A percentile compares a stretch with the other conserved stretches of the same genome.
Conservation (phyloP, 2,888 invertebrate genomes). For the Hypomecis atomaria region DNA sequence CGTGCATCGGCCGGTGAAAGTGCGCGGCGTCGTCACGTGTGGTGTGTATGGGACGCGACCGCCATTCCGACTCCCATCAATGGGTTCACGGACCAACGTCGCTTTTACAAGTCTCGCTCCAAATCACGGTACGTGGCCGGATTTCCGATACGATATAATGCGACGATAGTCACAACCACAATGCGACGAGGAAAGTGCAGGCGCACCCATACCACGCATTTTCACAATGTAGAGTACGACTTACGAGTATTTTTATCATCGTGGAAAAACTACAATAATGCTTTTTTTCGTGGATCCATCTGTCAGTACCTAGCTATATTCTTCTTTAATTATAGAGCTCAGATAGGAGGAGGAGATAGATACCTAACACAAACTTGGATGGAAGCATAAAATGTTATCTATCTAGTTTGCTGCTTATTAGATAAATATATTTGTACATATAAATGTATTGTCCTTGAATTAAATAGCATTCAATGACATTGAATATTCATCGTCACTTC, state of each 20-base stretch:
- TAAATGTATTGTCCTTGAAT: slow-evolving; percentile 9
- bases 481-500: slow-evolving; percentile 39
- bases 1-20: slow-evolving; percentile 68
- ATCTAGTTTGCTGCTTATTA: no score
- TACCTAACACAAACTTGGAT: no score
- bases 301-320: no score
- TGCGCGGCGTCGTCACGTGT: slow-evolving; percentile 58
- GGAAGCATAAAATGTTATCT: no score
- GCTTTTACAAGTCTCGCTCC: slow-evolving; percentile 75
- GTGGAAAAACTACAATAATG: background rate
- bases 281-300: no score
- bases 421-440: background rate
- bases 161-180: slow-evolving; percentile 32
- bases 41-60: slow-evolving; percentile 59
- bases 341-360: no score
- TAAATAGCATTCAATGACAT: slow-evolving; percentile 41
- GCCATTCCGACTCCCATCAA: slow-evolving; percentile 67
- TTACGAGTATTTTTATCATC: slow-evolving; percentile 7
- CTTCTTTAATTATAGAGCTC: no score
- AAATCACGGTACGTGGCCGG: slow-evolving; percentile 75
- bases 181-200: slow-evolving; percentile 34
- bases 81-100: slow-evolving; percentile 70
- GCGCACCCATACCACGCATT: slow-evolving; percentile 31
- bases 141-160: slow-evolving; percentile 68
- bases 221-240: slow-evolving; percentile 7